phyloP scores from a whole-genome alignment of 2,797 vertebrate genomes.

The Pseudochirops corinnae region DNA sequence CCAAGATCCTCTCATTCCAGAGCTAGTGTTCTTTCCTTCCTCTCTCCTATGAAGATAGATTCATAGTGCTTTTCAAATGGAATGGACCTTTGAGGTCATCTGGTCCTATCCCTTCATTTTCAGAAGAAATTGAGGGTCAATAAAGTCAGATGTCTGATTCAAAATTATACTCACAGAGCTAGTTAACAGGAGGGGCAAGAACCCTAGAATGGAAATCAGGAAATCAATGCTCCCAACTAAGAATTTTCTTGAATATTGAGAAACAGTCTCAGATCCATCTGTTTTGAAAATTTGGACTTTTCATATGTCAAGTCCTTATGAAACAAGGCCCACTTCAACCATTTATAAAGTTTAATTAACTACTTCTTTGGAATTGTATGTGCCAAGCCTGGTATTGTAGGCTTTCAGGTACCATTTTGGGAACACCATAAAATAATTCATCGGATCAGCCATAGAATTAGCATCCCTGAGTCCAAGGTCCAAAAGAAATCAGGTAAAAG shows the following conservation, averaged over 20 bases:
- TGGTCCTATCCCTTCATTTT: background rate
- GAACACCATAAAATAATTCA: background rate
- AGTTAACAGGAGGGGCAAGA: background rate
- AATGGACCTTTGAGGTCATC: background rate
- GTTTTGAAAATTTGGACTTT: background rate
- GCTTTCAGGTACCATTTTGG: background rate
- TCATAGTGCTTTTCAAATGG: background rate
- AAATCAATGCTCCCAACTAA: background rate
- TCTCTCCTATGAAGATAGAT: background rate
- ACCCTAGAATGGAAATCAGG: background rate
- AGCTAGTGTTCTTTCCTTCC: background rate
- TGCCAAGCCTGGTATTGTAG: background rate
- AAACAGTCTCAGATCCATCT: background rate
- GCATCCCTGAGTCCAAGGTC: background rate
- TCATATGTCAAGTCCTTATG: slow-evolving; percentile 17
- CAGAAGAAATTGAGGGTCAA: background rate
- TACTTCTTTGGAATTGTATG: background rate
- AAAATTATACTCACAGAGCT: background rate
- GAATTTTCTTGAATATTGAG: background rate
- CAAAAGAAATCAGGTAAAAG: background rate
- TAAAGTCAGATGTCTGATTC: background rate
- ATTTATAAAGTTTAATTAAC: background rate
- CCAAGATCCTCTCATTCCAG: background rate
- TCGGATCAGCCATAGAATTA: background rate
- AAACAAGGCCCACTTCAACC: background rate